Conservation (phyloP, 2,888 invertebrate genomes). For the Coleophora deauratella region DNA sequence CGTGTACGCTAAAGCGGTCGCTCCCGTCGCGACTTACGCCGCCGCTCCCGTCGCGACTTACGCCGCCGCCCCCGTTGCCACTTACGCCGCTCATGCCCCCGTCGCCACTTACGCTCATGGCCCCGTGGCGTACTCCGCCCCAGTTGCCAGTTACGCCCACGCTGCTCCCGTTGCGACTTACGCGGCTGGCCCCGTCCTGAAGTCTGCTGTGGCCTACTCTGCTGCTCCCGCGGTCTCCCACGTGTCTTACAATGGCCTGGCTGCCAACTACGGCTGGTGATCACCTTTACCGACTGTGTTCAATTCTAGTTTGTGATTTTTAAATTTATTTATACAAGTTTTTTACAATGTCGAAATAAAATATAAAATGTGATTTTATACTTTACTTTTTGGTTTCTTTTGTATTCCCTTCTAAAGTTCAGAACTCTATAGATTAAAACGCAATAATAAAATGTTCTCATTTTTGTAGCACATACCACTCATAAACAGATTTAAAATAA, state of each 20-base stretch:
- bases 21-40: constrained; percentile 21
- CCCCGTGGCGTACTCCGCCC: constrained; percentile 60
- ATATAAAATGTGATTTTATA: constrained; percentile 23
- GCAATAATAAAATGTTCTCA: no score
- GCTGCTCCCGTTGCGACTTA: constrained; percentile 26
- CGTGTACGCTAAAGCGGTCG: constrained; percentile 20
- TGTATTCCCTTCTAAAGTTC: no score
- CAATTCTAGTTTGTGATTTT: constrained; percentile 42
- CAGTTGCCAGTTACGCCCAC: constrained; percentile 19
- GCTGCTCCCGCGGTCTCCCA: constrained; percentile 78
- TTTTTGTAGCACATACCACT: no score
- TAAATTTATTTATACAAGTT: constrained; percentile 53
- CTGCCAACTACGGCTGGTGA: constrained; percentile 78
- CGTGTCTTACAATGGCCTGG: constrained; percentile 77
- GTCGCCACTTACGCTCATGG: constrained; percentile 24
- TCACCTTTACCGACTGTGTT: constrained; percentile 37
- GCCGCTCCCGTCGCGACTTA: constrained; percentile 17
- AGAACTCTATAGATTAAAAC: no score
- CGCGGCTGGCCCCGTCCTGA: constrained; percentile 46
- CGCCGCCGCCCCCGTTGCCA: constrained; percentile 27
- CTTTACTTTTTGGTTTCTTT: neutral
- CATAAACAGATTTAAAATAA: no score
- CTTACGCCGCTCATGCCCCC: constrained; percentile 13
- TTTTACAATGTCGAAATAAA: constrained; percentile 53
- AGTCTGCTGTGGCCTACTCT: constrained; percentile 66